phyloP scores from a whole-genome alignment of 2,797 vertebrate genomes.

The Loriculus beryllinus region DNA sequence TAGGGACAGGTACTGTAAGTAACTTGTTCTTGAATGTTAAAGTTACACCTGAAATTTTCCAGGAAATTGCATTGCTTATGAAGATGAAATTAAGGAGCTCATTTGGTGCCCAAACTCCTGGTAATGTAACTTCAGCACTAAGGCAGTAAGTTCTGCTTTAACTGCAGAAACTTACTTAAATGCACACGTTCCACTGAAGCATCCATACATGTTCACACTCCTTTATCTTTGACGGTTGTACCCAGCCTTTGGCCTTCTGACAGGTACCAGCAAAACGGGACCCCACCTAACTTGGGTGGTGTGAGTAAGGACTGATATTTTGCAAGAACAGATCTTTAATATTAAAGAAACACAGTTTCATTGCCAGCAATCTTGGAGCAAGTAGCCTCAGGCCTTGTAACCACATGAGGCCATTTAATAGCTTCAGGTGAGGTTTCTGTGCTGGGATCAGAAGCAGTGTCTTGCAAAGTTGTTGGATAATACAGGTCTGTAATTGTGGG shows the following conservation, averaged over 20 bases:
- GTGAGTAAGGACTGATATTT: background rate
- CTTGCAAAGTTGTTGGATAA: background rate
- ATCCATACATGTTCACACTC: fast-evolving
- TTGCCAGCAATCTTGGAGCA: background rate
- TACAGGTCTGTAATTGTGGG: too few relatives aligned
- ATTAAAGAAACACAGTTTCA: background rate
- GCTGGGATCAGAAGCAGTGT: background rate
- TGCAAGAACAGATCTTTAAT: background rate
- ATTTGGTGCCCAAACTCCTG: background rate
- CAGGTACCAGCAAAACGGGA: background rate
- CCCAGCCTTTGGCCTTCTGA: background rate
- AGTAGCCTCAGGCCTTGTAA: too few relatives aligned
- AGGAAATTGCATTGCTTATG: background rate
- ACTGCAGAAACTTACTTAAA: background rate
- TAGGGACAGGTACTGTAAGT: background rate
- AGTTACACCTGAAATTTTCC: background rate
- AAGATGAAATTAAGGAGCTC: background rate
- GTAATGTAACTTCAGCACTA: too few relatives aligned
- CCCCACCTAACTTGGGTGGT: background rate
- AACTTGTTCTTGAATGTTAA: background rate
- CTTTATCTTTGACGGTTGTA: too few relatives aligned
- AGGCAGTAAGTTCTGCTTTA: background rate
- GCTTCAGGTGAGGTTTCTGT: background rate
- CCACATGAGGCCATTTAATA: fast-evolving
- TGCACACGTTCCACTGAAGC: background rate